Evolutionary conservation across 2,113 vertebrate genomes (phyloP).

Genomic region (Euleptes europaea): DNA sequence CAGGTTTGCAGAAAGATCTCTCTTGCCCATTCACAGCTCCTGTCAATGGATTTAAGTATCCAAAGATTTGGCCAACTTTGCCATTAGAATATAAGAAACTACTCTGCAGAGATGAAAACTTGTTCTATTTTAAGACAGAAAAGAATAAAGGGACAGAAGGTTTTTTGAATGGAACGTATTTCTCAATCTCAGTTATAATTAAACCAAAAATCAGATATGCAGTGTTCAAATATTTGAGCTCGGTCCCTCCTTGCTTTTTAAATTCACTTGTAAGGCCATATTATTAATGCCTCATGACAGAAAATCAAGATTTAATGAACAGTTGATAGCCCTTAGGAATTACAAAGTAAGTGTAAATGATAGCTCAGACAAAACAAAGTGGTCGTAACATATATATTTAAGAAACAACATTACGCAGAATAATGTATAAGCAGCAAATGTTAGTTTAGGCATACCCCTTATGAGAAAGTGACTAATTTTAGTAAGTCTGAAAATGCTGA

Average conservation of each 20-base stretch:
- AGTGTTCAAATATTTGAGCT: conserved; percentile 74
- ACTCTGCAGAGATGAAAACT: background rate
- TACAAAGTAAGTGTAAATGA: conserved; percentile 66
- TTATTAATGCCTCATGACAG: conserved; percentile 87
- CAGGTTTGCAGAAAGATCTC: no score
- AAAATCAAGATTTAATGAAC: conserved; percentile 95
- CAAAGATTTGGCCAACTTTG: no score
- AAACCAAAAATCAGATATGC: conserved; percentile 67
- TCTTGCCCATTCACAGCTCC: no score
- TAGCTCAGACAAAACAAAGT: conserved; percentile 68
- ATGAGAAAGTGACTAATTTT: conserved; percentile 42
- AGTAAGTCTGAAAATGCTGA: background rate
- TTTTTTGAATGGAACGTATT: conserved; percentile 66
- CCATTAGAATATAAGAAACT: conserved; percentile 28
- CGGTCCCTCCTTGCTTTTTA: conserved; percentile 73
- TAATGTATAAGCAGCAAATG: conserved; percentile 32
- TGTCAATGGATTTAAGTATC: no score
- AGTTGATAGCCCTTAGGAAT: conserved; percentile 75
- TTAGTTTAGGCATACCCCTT: conserved; percentile 38
- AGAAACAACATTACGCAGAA: conserved; percentile 36
- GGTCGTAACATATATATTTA: conserved; percentile 52
- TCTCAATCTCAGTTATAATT: conserved; percentile 60
- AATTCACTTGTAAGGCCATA: conserved; percentile 82
- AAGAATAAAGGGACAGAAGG: conserved; percentile 48
- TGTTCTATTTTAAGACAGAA: background rate